Base-by-base conservation (phyloP, 2,888 invertebrate genomes). In the Tetropium fuscum region DNA sequence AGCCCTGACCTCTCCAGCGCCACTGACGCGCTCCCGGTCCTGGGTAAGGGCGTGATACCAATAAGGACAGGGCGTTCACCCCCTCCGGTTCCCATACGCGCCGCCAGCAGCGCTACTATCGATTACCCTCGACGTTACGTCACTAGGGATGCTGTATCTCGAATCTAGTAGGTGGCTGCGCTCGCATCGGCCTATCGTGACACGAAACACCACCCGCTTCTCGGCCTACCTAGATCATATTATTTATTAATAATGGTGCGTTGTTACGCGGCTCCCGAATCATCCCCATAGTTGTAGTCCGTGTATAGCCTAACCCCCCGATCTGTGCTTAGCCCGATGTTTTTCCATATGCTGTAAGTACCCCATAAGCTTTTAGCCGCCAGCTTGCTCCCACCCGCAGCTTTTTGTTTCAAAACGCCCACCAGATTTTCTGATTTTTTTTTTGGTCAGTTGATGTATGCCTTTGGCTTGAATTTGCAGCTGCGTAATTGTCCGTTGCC, bases 71-170 rank as follows among this genome's bases (percentile, higher is more conserved):
- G 81, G 81, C 81, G 81, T 81, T 81, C 80, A 81, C 80, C 81
- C 80, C 75, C 71, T 64, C 34, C 67, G 73, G 78, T 78, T 76
- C 69, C 51, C 43, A 60, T 62, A 64, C 66, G 59, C 55, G 62
- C 78, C 80, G 78, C 72, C 63, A 74, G 71, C 69, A 79, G 81
- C 80, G 80, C 80, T 78, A 68, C 77, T 77, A 81, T 81, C 81
- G 81, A 81, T 81, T 80, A 78, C 78, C 78, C 76, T 74, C 74
- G 71, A 73, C 72, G 75, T 80, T 78, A 80, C 80, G 81, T 80
- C 80, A 80, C 74, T 64, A 64, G 60, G 79, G 80, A 78, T 79
- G 80, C 80, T 80, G 79, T 77, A 77, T 74, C 59, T 58, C 63
- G 53, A 75, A 74, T 76, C 77, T 74, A 77, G 77, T 76, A 73